Conservation (phyloP, 2,113 vertebrate species). For the Apaloderma vittatum region DNA sequence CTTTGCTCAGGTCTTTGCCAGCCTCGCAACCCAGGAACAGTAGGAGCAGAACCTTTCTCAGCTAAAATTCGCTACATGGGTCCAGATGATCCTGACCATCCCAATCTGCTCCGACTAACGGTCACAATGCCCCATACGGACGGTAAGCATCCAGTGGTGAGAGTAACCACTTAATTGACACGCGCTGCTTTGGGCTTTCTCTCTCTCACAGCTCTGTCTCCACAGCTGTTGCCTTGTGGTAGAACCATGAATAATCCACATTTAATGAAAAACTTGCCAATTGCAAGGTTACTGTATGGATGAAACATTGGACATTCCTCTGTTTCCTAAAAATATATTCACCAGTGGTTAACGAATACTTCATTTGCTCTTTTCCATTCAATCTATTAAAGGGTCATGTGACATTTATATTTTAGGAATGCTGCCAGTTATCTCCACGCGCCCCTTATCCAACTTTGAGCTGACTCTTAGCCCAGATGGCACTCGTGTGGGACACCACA, state of each 20-base stretch:
- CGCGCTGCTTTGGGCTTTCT: background rate
- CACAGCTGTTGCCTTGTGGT: background rate
- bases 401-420: slow-evolving; percentile 76
- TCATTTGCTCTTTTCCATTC: background rate
- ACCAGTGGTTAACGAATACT: background rate
- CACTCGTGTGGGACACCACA: slow-evolving; percentile 85
- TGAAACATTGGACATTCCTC: background rate
- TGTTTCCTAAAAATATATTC: background rate
- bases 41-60: slow-evolving; percentile 86
- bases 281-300: background rate
- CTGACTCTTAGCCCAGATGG: slow-evolving; percentile 86
- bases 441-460: slow-evolving; percentile 86
- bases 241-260: background rate
- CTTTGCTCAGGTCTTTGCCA: slow-evolving; percentile 80
- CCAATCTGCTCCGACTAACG: slow-evolving; percentile 82
- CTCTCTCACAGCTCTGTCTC: background rate
- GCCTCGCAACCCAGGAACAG: slow-evolving; percentile 75
- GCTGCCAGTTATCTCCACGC: slow-evolving; percentile 86
- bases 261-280: background rate
- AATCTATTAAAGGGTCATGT: background rate
- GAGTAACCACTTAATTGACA: background rate
- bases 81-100: slow-evolving; percentile 81
- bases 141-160: slow-evolving; percentile 55
- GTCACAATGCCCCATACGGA: slow-evolving; percentile 86
- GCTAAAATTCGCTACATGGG: slow-evolving; percentile 82